Evolutionary conservation across 2,113 vertebrate species (phyloP).

Genomic region (Gambusia affinis): DNA sequence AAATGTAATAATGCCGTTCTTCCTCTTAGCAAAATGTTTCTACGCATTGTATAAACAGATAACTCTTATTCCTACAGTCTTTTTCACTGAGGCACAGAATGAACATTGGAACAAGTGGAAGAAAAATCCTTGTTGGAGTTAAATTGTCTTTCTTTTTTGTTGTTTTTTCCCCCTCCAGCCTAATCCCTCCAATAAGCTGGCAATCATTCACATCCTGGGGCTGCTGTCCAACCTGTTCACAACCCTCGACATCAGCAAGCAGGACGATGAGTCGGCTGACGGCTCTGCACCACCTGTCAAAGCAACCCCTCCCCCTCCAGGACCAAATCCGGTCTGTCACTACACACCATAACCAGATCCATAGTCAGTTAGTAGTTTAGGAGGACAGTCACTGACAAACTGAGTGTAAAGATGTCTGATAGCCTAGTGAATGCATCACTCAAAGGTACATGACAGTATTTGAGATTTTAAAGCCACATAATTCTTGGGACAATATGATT

Average conservation of each 20-base stretch:
- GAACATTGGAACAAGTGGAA: not conserved
- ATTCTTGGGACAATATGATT: not conserved
- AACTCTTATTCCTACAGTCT: not conserved
- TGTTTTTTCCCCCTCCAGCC: constrained; percentile 79
- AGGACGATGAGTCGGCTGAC: constrained; percentile 92
- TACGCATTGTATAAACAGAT: not conserved
- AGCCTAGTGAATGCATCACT: not conserved
- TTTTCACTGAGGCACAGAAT: not conserved
- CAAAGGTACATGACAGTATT: not conserved
- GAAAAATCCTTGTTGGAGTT: not conserved
- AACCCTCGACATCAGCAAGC: constrained; percentile 95
- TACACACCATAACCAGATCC: not conserved
- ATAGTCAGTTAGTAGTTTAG: not conserved
- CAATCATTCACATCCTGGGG: constrained; percentile 98
- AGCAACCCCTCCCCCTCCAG: constrained; percentile 87
- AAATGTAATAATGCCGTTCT: too few relatives aligned
- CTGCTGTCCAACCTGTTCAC: constrained; percentile 98
- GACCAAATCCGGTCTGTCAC: constrained; percentile 94
- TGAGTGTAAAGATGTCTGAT: not conserved
- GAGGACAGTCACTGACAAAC: not conserved
- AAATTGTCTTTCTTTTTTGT: not conserved
- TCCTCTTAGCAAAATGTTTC: too few relatives aligned
- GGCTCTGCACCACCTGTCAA: constrained; percentile 85
- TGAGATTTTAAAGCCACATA: too few relatives aligned
- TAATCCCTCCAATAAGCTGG: constrained; percentile 97